A percentile compares a stretch with the other conserved stretches of the same genome.
These are phyloP conservation scores for Andinoacara biseriatus DNA, from an alignment of 2,113 vertebrate genomes.

Conservation along the genomic window DNA sequence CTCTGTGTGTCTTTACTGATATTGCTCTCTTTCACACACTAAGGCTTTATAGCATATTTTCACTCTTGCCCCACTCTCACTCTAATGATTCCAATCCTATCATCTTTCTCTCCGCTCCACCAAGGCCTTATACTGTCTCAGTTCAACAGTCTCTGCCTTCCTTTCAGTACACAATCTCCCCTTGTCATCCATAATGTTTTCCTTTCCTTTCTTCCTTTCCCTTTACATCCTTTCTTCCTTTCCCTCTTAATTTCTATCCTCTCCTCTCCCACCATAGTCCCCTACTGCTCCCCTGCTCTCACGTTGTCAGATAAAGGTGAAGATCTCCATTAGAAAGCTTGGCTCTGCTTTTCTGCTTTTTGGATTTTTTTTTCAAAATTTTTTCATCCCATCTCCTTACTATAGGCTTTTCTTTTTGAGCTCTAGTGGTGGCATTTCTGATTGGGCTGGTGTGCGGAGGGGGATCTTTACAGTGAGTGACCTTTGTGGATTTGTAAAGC, in stretches of 20 bases:
- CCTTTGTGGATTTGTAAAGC: conserved; percentile 79
- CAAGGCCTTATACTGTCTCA: conserved; percentile 25
- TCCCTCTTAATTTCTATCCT: conserved; percentile 24
- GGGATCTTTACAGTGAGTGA: conserved; percentile 72
- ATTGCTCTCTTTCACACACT: conserved; percentile 46
- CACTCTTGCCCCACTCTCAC: conserved; percentile 21
- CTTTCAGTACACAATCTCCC: conserved; percentile 33
- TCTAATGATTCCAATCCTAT: conserved; percentile 57
- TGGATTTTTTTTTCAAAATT: neutral
- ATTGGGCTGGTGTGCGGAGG: conserved; percentile 52
- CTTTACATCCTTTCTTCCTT: conserved; percentile 5
- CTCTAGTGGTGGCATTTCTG: conserved; percentile 65
- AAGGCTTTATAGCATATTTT: conserved; percentile 41
- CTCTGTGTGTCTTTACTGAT: conserved; percentile 48
- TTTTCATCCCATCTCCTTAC: conserved; percentile 29
- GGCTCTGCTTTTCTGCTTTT: conserved; percentile 49
- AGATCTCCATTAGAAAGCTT: conserved; percentile 61
- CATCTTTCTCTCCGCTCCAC: conserved; percentile 27
- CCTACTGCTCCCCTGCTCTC: conserved; percentile 54
- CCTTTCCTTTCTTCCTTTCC: conserved; percentile 11
- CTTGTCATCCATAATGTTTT: conserved; percentile 51
- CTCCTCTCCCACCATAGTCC: conserved; percentile 44
- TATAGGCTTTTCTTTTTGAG: conserved; percentile 61
- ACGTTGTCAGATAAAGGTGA: conserved; percentile 74
- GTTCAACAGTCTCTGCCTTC: conserved; percentile 38